Evolutionary conservation across 30 jellyfish, hydroid and myxozoan species (phyloP).

Genomic region (Cassiopea xamachana): DNA sequence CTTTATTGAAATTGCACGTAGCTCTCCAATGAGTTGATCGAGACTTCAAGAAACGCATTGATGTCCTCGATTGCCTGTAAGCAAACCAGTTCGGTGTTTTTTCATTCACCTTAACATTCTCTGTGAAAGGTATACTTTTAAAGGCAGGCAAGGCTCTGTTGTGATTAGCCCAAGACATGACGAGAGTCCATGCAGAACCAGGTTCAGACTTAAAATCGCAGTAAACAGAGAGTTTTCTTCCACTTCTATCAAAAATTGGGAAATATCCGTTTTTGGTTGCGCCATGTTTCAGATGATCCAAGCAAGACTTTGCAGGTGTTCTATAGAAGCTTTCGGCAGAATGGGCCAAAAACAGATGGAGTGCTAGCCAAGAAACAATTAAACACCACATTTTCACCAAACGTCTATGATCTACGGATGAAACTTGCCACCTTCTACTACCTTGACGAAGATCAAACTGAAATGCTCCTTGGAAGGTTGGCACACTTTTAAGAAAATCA

Average conservation of each 20-base stretch:
- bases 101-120: conserved; percentile 36
- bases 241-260: neutral
- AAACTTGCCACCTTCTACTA: too few species aligned
- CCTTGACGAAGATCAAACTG: too few species aligned
- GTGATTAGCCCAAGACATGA: conserved; percentile 28
- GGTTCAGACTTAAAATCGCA: conserved; percentile 56
- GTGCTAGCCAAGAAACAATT: neutral
- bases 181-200: conserved; percentile 65
- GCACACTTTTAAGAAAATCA: too few species aligned
- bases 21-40: conserved; percentile 13
- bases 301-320: conserved; percentile 19
- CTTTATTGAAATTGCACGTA: neutral
- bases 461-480: too few species aligned
- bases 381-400: neutral
- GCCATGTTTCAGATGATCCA: conserved; percentile 32
- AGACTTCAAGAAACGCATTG: neutral
- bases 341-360: neutral
- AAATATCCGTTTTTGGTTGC: conserved; percentile 4
- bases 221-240: conserved; percentile 7
- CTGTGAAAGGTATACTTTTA: neutral
- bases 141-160: neutral
- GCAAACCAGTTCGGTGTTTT: conserved; percentile 18
- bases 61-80: neutral
- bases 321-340: neutral
- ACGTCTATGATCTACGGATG: too few species aligned